These are phyloP conservation scores for Lithophane semibrunnea DNA, from an alignment of 2,888 invertebrate genomes.

Conservation along the genomic window DNA sequence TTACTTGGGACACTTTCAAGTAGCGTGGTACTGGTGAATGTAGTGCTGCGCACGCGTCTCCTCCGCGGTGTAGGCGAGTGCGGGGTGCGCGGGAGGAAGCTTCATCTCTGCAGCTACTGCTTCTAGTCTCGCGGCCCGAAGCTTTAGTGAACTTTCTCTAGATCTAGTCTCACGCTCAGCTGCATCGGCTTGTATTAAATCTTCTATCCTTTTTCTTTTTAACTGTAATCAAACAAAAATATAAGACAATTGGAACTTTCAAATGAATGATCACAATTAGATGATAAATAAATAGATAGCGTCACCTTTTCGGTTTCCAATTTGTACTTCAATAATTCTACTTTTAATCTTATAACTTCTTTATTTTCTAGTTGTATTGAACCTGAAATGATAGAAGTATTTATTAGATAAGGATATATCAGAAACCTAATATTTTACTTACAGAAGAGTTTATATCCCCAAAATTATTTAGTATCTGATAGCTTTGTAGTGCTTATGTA, in stretches of 20 bases:
- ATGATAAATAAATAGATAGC: not conserved
- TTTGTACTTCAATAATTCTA: constrained; percentile 82
- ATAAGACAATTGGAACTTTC: not conserved
- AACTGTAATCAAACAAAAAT: constrained; percentile 72
- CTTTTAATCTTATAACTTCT: constrained; percentile 79
- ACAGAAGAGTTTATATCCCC: not conserved
- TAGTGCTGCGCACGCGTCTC: constrained; percentile 77
- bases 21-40: constrained; percentile 69
- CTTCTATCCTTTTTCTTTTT: constrained; percentile 82
- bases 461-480: not conserved
- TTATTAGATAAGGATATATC: not conserved
- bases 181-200: constrained; percentile 75
- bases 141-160: constrained; percentile 75
- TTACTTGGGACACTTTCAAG: constrained; percentile 49
- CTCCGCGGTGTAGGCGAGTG: constrained; percentile 72
- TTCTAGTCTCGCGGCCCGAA: constrained; percentile 81
- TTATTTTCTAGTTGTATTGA: constrained; percentile 74
- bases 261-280: not conserved
- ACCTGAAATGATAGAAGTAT: constrained; percentile 69
- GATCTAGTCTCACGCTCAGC: constrained; percentile 71
- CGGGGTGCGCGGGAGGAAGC: constrained; percentile 78
- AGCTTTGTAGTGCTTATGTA: not conserved
- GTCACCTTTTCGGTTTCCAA: constrained; percentile 85
- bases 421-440: not conserved
- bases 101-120: constrained; percentile 76